Evolutionary conservation across 2,888 invertebrate genomes (phyloP).

Genomic region (Anodontia alba): DNA sequence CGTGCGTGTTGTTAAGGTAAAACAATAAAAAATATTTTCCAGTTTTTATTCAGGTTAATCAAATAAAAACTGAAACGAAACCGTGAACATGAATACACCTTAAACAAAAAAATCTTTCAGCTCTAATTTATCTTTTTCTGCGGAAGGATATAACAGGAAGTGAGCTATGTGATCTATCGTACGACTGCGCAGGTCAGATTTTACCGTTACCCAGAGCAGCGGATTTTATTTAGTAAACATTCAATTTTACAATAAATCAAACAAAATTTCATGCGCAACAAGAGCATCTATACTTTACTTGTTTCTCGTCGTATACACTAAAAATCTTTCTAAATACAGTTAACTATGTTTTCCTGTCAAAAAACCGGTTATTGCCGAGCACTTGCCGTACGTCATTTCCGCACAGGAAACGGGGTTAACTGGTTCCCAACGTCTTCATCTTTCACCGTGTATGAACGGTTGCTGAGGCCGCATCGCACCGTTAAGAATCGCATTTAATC

Average conservation of each 20-base stretch:
- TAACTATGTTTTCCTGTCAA: not conserved
- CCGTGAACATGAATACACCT: too few relatives aligned
- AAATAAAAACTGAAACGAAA: too few relatives aligned
- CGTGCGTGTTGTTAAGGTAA: too few relatives aligned
- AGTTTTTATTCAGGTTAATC: too few relatives aligned
- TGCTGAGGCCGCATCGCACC: too few relatives aligned
- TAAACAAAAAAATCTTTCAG: not conserved
- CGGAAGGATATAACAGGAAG: constrained; percentile 65
- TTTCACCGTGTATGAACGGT: not conserved
- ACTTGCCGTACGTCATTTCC: constrained; percentile 31
- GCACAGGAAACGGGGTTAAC: not conserved
- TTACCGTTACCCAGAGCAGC: constrained; percentile 70
- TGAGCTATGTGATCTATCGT: not conserved
- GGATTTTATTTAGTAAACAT: constrained; percentile 13
- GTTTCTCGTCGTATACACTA: not conserved
- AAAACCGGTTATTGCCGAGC: not conserved
- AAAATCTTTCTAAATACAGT: too few relatives aligned
- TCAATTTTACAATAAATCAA: not conserved
- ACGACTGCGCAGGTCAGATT: constrained; percentile 75
- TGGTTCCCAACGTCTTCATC: not conserved
- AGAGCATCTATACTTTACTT: constrained; percentile 6
- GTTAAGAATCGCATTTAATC: too few relatives aligned
- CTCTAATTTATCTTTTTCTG: constrained; percentile 27
- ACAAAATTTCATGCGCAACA: too few relatives aligned
- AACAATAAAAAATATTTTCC: too few relatives aligned